Percentiles rank a stretch among this genome's conserved stretches.
phyloP scores from a whole-genome alignment of 2,113 vertebrate species.

The Progne subis region DNA sequence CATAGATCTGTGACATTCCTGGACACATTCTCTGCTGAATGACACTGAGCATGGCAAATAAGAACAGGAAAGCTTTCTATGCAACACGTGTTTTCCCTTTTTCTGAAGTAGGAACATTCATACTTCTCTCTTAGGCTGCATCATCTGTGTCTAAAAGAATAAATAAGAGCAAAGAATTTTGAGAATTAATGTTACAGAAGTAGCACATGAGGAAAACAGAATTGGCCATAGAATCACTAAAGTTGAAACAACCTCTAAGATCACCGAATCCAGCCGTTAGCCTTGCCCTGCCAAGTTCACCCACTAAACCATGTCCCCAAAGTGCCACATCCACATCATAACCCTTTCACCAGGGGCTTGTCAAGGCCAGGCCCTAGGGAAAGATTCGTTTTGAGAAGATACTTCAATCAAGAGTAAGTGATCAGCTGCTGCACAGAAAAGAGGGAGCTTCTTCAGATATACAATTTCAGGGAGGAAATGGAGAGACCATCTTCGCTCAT shows the following conservation, averaged over 20 bases:
- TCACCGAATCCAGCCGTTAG: not conserved
- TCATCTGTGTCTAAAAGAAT: not conserved
- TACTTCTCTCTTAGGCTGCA: not conserved
- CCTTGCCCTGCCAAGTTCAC: not conserved
- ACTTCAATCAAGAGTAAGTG: not conserved
- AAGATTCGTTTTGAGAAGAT: not conserved
- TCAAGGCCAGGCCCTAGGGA: not conserved
- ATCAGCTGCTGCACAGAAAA: not conserved
- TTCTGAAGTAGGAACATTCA: not conserved
- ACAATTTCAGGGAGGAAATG: not conserved
- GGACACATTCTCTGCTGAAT: fast-evolving
- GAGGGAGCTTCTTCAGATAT: not conserved
- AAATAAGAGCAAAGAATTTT: constrained; percentile 1
- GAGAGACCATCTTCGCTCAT: not conserved
- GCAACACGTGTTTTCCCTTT: not conserved
- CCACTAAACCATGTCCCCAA: not conserved
- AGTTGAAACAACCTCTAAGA: not conserved
- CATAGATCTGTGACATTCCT: not conserved
- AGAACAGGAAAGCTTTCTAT: not conserved
- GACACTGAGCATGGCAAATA: not conserved
- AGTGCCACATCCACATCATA: not conserved
- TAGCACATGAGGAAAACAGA: not conserved
- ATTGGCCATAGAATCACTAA: not conserved
- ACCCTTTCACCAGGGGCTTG: not conserved
- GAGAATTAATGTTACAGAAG: not conserved